A percentile compares a stretch with the other conserved stretches of the same genome.
These are phyloP conservation scores for Tetrapedia diversipes DNA, from an alignment of 2,888 invertebrate species.

Conservation along the genomic window DNA sequence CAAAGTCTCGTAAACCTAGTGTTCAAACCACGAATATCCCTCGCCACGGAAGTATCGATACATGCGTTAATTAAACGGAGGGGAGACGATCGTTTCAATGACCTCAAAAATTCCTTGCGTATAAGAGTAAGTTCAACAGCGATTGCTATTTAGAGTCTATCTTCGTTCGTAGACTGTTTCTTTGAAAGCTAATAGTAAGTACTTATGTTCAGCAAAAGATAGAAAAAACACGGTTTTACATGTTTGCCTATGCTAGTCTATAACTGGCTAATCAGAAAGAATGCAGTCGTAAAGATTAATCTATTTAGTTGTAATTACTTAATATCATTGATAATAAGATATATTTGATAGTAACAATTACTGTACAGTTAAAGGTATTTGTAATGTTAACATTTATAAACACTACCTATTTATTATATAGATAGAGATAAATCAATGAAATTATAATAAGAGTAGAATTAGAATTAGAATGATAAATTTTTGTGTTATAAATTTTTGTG, in stretches of 20 bases:
- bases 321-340: constrained; percentile 51
- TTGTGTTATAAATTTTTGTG: not conserved
- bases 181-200: constrained; percentile 50
- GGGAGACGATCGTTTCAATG: constrained; percentile 27
- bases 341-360: constrained; percentile 23
- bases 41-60: constrained; percentile 60
- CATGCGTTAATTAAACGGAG: constrained; percentile 45
- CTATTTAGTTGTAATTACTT: constrained; percentile 18
- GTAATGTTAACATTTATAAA: not conserved
- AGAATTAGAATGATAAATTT: too few species aligned
- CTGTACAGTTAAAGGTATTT: not conserved
- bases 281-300: constrained; percentile 40
- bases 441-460: not conserved
- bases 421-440: too few species aligned
- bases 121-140: constrained; percentile 56
- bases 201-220: constrained; percentile 48
- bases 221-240: constrained; percentile 51
- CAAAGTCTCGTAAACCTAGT: too few species aligned
- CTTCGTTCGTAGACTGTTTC: constrained; percentile 56
- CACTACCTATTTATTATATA: too few species aligned
- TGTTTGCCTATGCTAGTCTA: constrained; percentile 52
- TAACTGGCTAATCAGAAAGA: constrained; percentile 42
- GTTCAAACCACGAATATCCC: constrained; percentile 60
- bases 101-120: constrained; percentile 30
- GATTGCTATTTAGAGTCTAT: constrained; percentile 66